These are phyloP conservation scores for Drosophila paranaensis DNA, from an alignment of 2,888 invertebrate species.

Conservation along the genomic window DNA sequence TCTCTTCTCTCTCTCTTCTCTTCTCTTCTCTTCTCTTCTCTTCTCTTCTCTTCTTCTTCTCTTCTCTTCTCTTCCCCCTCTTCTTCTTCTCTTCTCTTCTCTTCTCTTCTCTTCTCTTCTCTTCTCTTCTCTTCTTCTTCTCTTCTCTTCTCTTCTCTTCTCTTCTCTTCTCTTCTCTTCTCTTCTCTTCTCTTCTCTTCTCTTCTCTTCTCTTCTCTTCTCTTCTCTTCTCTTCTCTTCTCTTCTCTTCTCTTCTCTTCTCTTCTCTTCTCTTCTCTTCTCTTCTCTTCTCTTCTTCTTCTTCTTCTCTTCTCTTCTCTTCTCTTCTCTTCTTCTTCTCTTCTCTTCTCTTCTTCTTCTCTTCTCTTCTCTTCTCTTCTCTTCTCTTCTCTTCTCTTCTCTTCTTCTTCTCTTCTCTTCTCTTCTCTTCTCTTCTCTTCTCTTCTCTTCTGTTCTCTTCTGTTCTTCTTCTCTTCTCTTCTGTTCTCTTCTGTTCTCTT, in stretches of 20 bases:
- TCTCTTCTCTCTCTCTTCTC: background rate
- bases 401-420: background rate
- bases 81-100: too few relatives aligned
- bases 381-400: too few relatives aligned
- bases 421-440: background rate
- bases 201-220: background rate
- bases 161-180: too few relatives aligned
- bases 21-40: background rate
- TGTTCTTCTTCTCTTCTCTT: background rate
- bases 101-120: too few relatives aligned
- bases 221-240: background rate
- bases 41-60: background rate
- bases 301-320: background rate
- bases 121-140: background rate
- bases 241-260: background rate
- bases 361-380: too few relatives aligned
- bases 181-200: too few relatives aligned
- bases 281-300: background rate
- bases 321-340: background rate
- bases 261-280: background rate
- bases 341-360: background rate
- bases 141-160: background rate
- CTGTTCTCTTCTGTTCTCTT: background rate
- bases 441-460: background rate
- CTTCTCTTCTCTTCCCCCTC: background rate